Percentiles rank a stretch among this genome's conserved stretches.
Conservation (phyloP, 2,888 invertebrate species). For the Hymenopus coronatus region DNA sequence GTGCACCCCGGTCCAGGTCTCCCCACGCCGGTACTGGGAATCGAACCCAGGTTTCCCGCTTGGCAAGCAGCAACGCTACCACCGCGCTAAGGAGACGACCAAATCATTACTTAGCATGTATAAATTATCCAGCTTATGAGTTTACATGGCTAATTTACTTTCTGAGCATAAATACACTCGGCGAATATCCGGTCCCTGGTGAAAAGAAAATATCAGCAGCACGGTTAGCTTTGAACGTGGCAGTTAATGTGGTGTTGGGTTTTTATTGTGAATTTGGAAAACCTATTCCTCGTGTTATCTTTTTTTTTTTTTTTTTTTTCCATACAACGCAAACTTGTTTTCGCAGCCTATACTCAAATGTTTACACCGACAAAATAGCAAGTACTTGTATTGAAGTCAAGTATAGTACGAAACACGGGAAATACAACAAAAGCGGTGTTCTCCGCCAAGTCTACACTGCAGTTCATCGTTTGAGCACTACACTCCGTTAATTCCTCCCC, state of each 20-base stretch:
- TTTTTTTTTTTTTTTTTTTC: neutral
- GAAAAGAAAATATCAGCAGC: no score
- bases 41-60: no score
- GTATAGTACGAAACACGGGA: neutral
- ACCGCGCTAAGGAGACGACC: no score
- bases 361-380: neutral
- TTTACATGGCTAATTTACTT: no score
- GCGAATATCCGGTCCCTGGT: no score
- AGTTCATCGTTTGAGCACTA: neutral
- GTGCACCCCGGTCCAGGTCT: no score
- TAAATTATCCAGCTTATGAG: no score
- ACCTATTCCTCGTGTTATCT: neutral
- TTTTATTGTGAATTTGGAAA: neutral
- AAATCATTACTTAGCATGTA: no score
- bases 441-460: neutral
- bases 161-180: no score
- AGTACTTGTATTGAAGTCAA: neutral
- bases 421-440: neutral
- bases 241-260: neutral
- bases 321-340: neutral
- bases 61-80: no score
- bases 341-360: neutral
- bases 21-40: no score
- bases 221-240: no score
- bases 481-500: neutral